phyloP scores from a whole-genome alignment of 2,797 vertebrate species.

The Sciaenops ocellatus region DNA sequence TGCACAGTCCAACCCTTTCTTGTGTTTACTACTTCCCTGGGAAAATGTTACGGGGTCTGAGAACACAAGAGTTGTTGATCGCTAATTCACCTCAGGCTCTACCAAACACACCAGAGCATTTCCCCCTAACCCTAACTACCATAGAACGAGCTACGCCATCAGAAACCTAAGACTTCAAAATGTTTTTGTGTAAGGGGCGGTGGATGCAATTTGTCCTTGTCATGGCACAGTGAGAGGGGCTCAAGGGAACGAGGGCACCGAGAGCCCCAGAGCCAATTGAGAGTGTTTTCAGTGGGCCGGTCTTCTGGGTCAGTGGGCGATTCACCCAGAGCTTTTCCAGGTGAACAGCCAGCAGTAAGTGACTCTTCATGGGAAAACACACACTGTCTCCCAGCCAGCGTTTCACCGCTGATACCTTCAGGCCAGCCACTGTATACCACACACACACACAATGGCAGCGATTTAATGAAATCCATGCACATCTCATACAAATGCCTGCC shows the following conservation, averaged over 20 bases:
- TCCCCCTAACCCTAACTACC: conserved; percentile 61
- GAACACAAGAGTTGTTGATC: conserved; percentile 69
- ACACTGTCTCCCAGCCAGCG: conserved; percentile 52
- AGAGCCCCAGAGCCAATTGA: conserved; percentile 72
- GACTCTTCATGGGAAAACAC: conserved; percentile 79
- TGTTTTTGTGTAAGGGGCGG: conserved; percentile 78
- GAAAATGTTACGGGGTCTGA: conserved; percentile 68
- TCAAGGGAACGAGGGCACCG: conserved; percentile 62
- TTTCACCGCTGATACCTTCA: conserved; percentile 55
- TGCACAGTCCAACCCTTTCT: conserved; percentile 33
- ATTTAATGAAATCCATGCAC: conserved; percentile 65
- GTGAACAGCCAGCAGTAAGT: conserved; percentile 79
- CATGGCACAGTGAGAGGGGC: conserved; percentile 73
- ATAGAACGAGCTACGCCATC: conserved; percentile 57
- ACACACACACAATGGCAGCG: conserved; percentile 7
- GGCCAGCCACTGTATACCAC: conserved; percentile 50
- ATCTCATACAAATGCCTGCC: conserved; percentile 52
- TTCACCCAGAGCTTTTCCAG: conserved; percentile 80
- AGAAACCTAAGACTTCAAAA: conserved; percentile 58
- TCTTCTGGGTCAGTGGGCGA: conserved; percentile 81
- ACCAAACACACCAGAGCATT: conserved; percentile 58
- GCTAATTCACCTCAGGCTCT: conserved; percentile 72
- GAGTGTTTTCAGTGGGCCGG: conserved; percentile 70
- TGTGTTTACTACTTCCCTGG: conserved; percentile 69
- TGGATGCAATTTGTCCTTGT: conserved; percentile 85